Conservation (phyloP, 37 sponge, comb jelly and placozoan genomes). For the Ianthella basta region DNA sequence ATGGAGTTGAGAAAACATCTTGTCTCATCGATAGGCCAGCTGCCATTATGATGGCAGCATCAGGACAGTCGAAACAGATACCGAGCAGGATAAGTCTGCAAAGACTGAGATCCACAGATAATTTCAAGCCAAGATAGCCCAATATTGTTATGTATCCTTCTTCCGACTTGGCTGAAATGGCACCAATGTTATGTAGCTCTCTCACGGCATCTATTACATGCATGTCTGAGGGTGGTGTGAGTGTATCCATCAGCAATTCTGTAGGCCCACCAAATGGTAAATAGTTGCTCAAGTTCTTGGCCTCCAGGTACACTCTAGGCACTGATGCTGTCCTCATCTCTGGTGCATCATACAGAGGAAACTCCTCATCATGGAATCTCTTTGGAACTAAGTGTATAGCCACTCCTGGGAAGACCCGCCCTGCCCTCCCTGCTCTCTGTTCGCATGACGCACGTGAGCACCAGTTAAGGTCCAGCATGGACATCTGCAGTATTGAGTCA, state of each 20-base stretch:
- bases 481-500: constrained; percentile 35
- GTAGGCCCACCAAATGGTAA: constrained; percentile 42
- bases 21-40: constrained; percentile 53
- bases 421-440: constrained; percentile 76
- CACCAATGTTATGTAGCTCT: constrained; percentile 59
- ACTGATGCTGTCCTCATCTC: constrained; percentile 64
- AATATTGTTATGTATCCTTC: constrained; percentile 70
- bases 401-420: constrained; percentile 62
- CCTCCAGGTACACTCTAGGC: constrained; percentile 64
- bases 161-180: constrained; percentile 30
- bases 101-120: constrained; percentile 67
- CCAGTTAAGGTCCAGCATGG: constrained; percentile 58
- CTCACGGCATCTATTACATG: constrained; percentile 63
- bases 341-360: constrained; percentile 55
- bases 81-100: constrained; percentile 53
- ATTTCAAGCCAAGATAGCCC: constrained; percentile 60
- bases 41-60: constrained; percentile 67
- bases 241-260: constrained; percentile 45
- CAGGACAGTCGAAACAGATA: constrained; percentile 59
- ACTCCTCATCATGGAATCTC: constrained; percentile 36
- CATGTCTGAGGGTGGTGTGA: constrained; percentile 54
- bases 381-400: constrained; percentile 63
- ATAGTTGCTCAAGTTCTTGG: constrained; percentile 40
- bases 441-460: constrained; percentile 72
- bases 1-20: constrained; percentile 68